These are phyloP conservation scores for Chironomus riparius DNA, from an alignment of 2,888 invertebrate genomes.

Conservation along the genomic window DNA sequence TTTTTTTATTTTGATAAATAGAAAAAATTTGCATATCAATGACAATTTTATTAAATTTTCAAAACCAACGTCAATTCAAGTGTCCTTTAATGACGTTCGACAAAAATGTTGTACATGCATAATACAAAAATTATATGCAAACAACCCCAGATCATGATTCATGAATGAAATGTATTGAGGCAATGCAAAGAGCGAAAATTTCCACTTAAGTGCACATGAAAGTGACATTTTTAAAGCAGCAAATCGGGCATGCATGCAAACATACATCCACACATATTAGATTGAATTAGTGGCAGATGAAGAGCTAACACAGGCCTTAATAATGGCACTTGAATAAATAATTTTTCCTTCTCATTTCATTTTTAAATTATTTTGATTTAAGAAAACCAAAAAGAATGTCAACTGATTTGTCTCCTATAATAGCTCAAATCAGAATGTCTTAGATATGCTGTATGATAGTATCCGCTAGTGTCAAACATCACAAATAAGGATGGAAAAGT, in stretches of 20 bases:
- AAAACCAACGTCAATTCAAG: not conserved
- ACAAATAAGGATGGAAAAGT: too few relatives aligned
- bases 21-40: conserved; percentile 23
- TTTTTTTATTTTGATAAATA: not conserved
- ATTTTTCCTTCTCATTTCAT: not conserved
- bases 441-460: too few relatives aligned
- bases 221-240: conserved; percentile 20
- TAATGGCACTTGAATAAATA: conserved; percentile 15
- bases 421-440: too few relatives aligned
- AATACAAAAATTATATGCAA: not conserved
- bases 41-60: conserved; percentile 18
- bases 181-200: not conserved
- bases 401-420: too few relatives aligned
- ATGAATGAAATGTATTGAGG: not conserved
- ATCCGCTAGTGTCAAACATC: too few relatives aligned
- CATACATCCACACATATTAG: too few relatives aligned
- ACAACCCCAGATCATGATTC: too few relatives aligned
- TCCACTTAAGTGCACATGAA: conserved; percentile 22
- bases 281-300: not conserved
- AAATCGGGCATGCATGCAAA: too few relatives aligned
- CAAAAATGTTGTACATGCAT: not conserved
- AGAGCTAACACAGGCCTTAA: conserved; percentile 13
- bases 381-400: too few relatives aligned
- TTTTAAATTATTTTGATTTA: not conserved
- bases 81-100: not conserved